Conservation (phyloP, 2,797 vertebrate species). For the Etheostoma perlongum region DNA sequence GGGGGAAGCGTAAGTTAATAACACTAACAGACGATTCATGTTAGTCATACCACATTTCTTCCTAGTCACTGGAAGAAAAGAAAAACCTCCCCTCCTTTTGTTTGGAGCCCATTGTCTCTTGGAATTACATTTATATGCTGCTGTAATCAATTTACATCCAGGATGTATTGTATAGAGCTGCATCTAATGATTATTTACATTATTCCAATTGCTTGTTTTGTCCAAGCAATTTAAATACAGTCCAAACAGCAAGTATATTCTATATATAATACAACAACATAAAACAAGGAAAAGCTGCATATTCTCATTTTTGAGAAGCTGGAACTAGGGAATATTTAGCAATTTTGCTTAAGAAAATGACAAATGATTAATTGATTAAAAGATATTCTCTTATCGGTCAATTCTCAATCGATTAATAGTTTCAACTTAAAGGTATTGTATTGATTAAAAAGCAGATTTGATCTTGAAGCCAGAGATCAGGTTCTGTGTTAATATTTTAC, state of each 20-base stretch:
- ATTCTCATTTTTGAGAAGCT: not conserved
- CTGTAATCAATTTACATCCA: not conserved
- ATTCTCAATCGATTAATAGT: not conserved
- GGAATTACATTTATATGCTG: not conserved
- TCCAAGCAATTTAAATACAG: not conserved
- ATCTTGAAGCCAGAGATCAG: not conserved
- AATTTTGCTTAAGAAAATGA: not conserved
- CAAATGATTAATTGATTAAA: no score
- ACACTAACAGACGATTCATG: not conserved
- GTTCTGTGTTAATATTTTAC: not conserved
- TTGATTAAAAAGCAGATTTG: not conserved
- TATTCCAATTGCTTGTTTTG: not conserved
- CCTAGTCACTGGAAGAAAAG: not conserved
- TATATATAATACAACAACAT: not conserved
- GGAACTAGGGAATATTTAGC: not conserved
- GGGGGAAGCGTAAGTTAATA: not conserved
- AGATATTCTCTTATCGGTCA: no score
- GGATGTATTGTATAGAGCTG: not conserved
- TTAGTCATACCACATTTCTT: conserved; percentile 13
- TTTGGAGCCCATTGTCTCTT: not conserved
- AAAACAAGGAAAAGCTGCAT: not conserved
- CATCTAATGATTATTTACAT: not conserved
- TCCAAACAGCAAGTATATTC: not conserved
- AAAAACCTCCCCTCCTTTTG: not conserved
- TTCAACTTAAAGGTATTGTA: no score